Conservation (phyloP, 2,888 invertebrate genomes). For the Cabera pusaria region DNA sequence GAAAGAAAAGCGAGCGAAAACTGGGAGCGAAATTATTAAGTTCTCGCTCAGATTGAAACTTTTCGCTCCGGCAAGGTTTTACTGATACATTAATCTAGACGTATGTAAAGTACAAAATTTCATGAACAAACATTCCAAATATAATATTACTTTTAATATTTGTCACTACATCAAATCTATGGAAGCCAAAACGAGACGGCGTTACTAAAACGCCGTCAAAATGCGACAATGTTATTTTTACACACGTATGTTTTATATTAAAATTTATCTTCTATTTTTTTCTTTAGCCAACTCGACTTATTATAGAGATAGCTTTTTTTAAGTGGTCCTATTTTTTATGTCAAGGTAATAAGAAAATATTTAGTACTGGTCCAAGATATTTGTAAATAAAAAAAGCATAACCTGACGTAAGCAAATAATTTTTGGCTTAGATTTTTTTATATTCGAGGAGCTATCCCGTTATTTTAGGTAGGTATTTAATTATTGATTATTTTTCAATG, state of each 20-base stretch:
- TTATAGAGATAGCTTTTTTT: conserved; percentile 73
- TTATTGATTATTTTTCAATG: conserved; percentile 52
- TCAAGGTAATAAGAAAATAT: conserved; percentile 64
- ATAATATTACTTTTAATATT: conserved; percentile 33
- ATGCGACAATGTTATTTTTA: conserved; percentile 46
- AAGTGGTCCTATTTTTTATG: conserved; percentile 63
- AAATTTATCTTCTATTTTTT: conserved; percentile 26
- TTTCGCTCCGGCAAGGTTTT: conserved; percentile 10
- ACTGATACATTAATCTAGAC: conserved; percentile 32
- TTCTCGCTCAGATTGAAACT: conserved; percentile 6
- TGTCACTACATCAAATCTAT: conserved; percentile 68
- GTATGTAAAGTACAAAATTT: conserved; percentile 70
- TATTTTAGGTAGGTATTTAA: conserved; percentile 47
- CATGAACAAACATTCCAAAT: conserved; percentile 36
- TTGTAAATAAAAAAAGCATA: conserved; percentile 17
- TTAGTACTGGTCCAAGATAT: conserved; percentile 70
- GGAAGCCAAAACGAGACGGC: conserved; percentile 74
- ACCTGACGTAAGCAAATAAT: not conserved
- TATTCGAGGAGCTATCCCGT: conserved; percentile 68
- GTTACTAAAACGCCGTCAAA: conserved; percentile 58
- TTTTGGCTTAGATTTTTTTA: conserved; percentile 26
- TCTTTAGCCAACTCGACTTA: conserved; percentile 39
- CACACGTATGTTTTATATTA: conserved; percentile 22
- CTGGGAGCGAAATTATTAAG: conserved; percentile 13
- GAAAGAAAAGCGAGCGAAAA: conserved; percentile 22